Evolutionary conservation across 2,797 vertebrate genomes (phyloP).

Genomic region (Coreius guichenoti): DNA sequence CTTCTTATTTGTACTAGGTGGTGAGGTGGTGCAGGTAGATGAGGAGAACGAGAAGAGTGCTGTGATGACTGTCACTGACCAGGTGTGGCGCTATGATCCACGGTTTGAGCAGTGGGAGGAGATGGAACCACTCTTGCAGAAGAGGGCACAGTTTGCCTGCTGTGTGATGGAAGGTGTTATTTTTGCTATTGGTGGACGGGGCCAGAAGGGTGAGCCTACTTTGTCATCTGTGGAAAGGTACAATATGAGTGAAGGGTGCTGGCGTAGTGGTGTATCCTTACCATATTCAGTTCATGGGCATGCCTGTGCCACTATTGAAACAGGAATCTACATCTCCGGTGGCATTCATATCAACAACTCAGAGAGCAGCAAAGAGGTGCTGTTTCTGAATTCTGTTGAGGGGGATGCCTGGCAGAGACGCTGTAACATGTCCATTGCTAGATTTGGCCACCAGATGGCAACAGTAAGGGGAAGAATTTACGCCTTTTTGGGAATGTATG

Average conservation of each 20-base stretch:
- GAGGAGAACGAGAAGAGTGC: constrained; percentile 64
- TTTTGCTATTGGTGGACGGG: constrained; percentile 86
- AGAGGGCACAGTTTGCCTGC: constrained; percentile 87
- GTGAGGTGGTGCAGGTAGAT: constrained; percentile 74
- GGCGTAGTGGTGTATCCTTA: constrained; percentile 79
- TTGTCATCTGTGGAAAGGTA: constrained; percentile 89
- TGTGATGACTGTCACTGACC: constrained; percentile 72
- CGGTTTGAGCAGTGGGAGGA: constrained; percentile 87
- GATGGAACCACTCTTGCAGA: constrained; percentile 82
- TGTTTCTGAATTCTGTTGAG: constrained; percentile 75
- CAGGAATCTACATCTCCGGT: constrained; percentile 86
- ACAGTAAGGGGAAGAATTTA: constrained; percentile 83
- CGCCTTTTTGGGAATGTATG: constrained; percentile 90
- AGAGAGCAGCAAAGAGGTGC: constrained; percentile 83
- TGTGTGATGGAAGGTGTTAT: constrained; percentile 82
- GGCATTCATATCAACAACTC: constrained; percentile 75
- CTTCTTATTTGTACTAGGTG: constrained; percentile 92
- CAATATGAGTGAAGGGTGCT: constrained; percentile 81
- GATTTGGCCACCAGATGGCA: constrained; percentile 91
- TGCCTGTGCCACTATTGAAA: constrained; percentile 81
- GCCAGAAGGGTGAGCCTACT: constrained; percentile 58
- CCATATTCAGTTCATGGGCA: constrained; percentile 85
- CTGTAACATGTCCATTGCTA: constrained; percentile 89
- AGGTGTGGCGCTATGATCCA: constrained; percentile 89
- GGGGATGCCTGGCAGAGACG: constrained; percentile 79